Percentiles rank a stretch among this genome's conserved stretches.
Evolutionary conservation across 2,113 vertebrate species (phyloP).

Genomic region (Protobothrops flavoviridis): DNA sequence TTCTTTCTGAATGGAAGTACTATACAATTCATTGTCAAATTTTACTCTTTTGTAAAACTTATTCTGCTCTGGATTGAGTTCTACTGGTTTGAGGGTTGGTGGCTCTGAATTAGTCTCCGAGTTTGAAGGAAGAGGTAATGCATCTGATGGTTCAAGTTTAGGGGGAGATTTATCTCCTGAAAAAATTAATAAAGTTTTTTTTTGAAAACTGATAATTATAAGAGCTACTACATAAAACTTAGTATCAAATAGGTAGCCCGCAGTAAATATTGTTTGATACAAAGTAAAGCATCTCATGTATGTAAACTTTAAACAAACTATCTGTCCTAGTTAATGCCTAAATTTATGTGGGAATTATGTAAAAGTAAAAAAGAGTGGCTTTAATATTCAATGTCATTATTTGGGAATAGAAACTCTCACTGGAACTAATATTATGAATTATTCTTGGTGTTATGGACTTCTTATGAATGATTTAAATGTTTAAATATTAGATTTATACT

Average conservation of each 20-base stretch:
- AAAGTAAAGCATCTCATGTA: slow-evolving; percentile 69
- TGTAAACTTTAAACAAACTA: slow-evolving; percentile 59
- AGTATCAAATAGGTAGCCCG: slow-evolving; percentile 77
- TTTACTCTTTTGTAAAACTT: slow-evolving; percentile 78
- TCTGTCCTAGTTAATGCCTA: slow-evolving; percentile 65
- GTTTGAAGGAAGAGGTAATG: slow-evolving; percentile 88
- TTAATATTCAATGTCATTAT: not conserved
- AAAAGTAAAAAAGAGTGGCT: slow-evolving; percentile 50
- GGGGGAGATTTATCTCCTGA: slow-evolving; percentile 98
- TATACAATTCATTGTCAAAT: slow-evolving; percentile 79
- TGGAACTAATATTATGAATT: not conserved
- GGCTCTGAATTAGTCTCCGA: slow-evolving; percentile 89
- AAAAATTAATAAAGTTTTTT: slow-evolving; percentile 86
- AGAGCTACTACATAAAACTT: slow-evolving; percentile 77
- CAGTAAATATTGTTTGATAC: slow-evolving; percentile 73
- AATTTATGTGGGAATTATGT: slow-evolving; percentile 55
- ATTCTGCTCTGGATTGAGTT: slow-evolving; percentile 82
- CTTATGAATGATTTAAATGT: slow-evolving; percentile 55
- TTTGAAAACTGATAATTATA: slow-evolving; percentile 79
- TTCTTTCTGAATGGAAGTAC: slow-evolving; percentile 75
- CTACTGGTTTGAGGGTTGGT: slow-evolving; percentile 94
- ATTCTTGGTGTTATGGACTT: not conserved
- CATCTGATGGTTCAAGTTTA: slow-evolving; percentile 94
- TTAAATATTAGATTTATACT: slow-evolving; percentile 46
- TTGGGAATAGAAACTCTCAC: not conserved